Evolutionary conservation across 92 coral and sea anemone genomes (phyloP).

Genomic region (Paragorgia papillata): DNA sequence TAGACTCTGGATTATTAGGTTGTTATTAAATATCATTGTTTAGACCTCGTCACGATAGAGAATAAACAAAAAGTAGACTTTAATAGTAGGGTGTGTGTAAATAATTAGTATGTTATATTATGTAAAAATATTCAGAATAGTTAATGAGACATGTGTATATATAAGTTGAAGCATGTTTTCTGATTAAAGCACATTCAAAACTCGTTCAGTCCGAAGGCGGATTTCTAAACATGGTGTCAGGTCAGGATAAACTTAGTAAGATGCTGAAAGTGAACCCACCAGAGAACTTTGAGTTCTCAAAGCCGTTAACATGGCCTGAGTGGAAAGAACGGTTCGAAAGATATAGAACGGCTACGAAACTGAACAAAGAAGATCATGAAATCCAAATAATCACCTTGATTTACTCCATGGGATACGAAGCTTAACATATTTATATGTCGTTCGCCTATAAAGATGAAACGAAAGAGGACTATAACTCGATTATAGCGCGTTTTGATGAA

Average conservation of each 20-base stretch:
- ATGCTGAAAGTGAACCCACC: slow-evolving; percentile 5
- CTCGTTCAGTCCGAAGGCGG: not conserved
- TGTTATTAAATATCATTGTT: too few species aligned
- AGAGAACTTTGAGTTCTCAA: not conserved
- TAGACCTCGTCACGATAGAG: too few species aligned
- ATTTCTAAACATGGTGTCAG: slow-evolving; percentile 5
- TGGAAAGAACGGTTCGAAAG: slow-evolving; percentile 14
- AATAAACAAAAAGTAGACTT: too few species aligned
- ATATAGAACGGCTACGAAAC: slow-evolving; percentile 22
- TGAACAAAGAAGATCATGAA: slow-evolving; percentile 33
- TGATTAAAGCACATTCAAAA: too few species aligned
- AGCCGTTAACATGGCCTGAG: slow-evolving; percentile 21
- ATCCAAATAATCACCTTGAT: slow-evolving; percentile 30
- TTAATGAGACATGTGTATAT: too few species aligned
- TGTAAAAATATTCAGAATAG: too few species aligned
- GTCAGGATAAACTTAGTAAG: not conserved
- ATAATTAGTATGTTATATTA: too few species aligned
- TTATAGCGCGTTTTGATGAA: slow-evolving; percentile 45
- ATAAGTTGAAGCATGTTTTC: too few species aligned
- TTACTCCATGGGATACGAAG: slow-evolving; percentile 30
- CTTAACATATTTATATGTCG: slow-evolving; percentile 1
- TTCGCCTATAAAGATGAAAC: not conserved
- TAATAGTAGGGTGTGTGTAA: too few species aligned
- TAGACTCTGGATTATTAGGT: too few species aligned
- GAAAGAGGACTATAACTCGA: slow-evolving; percentile 14